Percentiles rank a stretch among this genome's conserved stretches.
phyloP scores from a whole-genome alignment of 2,113 vertebrate genomes.

The Pan troglodytes region NHGRI_mPanTro3-v2.1_pri NC_072421.2:142438001-142438500 shows the following conservation, averaged over 20 bases:
- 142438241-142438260: background rate
- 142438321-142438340: too few species aligned
- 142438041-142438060: background rate
- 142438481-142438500: too few species aligned
- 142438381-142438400: too few species aligned
- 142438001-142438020: background rate
- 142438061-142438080: background rate
- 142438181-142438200: background rate
- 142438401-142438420: too few species aligned
- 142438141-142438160: background rate
- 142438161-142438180: background rate
- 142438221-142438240: background rate
- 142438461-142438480: too few species aligned
- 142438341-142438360: too few species aligned
- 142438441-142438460: too few species aligned
- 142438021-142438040: background rate
- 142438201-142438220: background rate
- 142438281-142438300: background rate
- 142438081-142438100: background rate
- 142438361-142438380: too few species aligned
- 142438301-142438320: background rate
- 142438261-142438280: background rate
- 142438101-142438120: background rate
- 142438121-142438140: background rate
- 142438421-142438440: too few species aligned